Base-by-base conservation (phyloP, 2,888 invertebrate species). In the Trachelus iudaicus region DNA sequence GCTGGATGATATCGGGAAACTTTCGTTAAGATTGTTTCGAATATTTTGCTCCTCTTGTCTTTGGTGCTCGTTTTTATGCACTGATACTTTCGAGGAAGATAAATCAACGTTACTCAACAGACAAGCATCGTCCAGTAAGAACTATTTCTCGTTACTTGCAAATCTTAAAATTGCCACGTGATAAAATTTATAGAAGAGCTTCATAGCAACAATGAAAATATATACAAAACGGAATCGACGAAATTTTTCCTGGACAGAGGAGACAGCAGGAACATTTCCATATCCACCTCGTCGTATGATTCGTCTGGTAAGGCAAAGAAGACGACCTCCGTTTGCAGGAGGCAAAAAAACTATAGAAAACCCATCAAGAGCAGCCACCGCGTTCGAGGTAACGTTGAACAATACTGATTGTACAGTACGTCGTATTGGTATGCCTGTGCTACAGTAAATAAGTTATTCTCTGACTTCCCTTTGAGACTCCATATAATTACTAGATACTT, bases 31-130 rank as follows among this genome's bases (percentile, higher is more conserved):
- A 31, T 69, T 85, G 9, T 69, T 85, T 9, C 84, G 78, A 69
- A 73, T 73, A 13, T 75, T 89, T 33, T 84, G 81, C 69, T 76
- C 83, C 33, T 85, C 86, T 69, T 89, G 86, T 75, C 79, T 85
- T 31, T 86, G 86, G 84, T 87, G 85, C 68, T 83, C 81, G 71
- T 81, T 80, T 40, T 78, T 83, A 73, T 84, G 83, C 79, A 79
- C 75, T 69, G 79, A 77, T 69, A 81, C 84, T 34, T 81, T 83
- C 75, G 77, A 81, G 40, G 79, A 85, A 76, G 83, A 84, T 83
- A 83, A 77, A 76, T 74, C 56, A 30, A n/a, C 56, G 2, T 56
- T 56, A 23, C 56, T 56, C 9, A 23, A 56, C 56, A 23, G 56
- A 56, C 23, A 23, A 23, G 0, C 56, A 9, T 23, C 56, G 56